Evolutionary conservation across 2,113 vertebrate species (phyloP).

Genomic region (Saccopteryx bilineata): DNA sequence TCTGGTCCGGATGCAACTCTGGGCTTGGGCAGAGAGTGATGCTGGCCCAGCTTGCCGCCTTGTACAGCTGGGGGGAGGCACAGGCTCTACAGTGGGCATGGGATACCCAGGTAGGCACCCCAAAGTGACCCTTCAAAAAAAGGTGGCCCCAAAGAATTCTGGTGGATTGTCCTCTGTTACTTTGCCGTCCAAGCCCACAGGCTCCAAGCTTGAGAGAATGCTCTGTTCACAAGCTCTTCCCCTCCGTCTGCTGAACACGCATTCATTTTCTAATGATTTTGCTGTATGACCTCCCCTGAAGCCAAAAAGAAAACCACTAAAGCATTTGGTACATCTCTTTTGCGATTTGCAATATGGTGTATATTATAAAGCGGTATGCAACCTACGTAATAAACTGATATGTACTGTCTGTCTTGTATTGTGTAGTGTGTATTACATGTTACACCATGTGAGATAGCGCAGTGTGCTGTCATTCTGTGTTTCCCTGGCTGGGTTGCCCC

Average conservation of each 20-base stretch:
- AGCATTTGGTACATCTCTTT: not conserved
- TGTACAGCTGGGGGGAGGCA: not conserved
- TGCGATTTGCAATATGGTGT: not conserved
- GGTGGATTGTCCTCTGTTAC: not conserved
- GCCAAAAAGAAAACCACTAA: not conserved
- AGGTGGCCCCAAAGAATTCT: not conserved
- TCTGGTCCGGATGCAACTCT: not conserved
- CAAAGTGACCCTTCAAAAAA: not conserved
- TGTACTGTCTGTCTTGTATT: not conserved
- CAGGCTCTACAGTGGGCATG: not conserved
- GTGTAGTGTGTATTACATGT: not conserved
- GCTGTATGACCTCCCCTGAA: not conserved
- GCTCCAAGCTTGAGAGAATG: not conserved
- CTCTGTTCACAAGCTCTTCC: not conserved
- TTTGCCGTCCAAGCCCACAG: not conserved
- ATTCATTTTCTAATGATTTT: conserved; percentile 2
- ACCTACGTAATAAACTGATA: not conserved
- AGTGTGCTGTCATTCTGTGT: not conserved
- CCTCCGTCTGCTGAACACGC: not conserved
- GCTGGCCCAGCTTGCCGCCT: not conserved
- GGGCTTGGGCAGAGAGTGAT: not conserved
- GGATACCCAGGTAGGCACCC: not conserved
- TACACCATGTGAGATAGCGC: not conserved
- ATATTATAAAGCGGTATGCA: not conserved
- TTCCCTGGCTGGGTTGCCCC: not conserved